Conservation (phyloP, 2,113 vertebrate species). For the Sus scrofa region T2T-Sscrofa CM000812.6:39800501-39801000, state of each 20-base stretch:
- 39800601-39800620: background rate
- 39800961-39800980: background rate
- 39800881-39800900: background rate
- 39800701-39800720: background rate
- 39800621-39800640: background rate
- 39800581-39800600: background rate
- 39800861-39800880: background rate
- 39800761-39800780: background rate
- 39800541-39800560: background rate
- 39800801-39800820: background rate
- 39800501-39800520: background rate
- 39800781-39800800: background rate
- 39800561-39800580: background rate
- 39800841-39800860: constrained; percentile 35
- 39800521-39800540: constrained; percentile 11
- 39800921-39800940: background rate
- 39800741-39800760: background rate
- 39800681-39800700: background rate
- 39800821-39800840: background rate
- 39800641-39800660: background rate
- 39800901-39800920: background rate
- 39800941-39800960: background rate
- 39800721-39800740: background rate
- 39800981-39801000: background rate
- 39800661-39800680: background rate